Evolutionary conservation across 2,888 invertebrate species (phyloP), one percentile per base, ranked within the genome.

Genomic region (Anthoptus insignis): DNA sequence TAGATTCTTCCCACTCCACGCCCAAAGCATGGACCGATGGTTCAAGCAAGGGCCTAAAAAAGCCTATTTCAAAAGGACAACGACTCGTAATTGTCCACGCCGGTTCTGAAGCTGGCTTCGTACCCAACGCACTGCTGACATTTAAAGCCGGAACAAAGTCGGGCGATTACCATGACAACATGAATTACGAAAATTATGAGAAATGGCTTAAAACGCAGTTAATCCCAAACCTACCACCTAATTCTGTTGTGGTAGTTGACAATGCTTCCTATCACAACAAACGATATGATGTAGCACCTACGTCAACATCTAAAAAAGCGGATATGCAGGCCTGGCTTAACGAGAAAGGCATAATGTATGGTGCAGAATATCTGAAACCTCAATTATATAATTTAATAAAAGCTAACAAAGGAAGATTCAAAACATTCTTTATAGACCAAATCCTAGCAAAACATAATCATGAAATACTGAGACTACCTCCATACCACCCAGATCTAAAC

Each of bases 211-310:
- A 32, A 63, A 70, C 53, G 1, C 68, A 77, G 56, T 37, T 80
- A 8, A 52, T 78, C 2, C 74, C 76, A 11, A 76, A 76, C 60
- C 60, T 78, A 13, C 64, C 71, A n/a, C 65, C 59, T 5, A 70
- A 59, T 24, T 64, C 71, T 2, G 69, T 74, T 1, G 56, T 74
- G 11, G 72, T 75, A 13, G 53, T 74, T 7, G 70, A 72, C 42
- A 73, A 78, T 66, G 76, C 74, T 7, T 56, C 76, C 1, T 78
- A 76, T 64, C 75, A 79, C 56, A 76, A 76, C 53, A 70, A 68
- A 59, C 50, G 67, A 58, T 49, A 16, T 14, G 69, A 73, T 50
- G 14, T 11, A 6, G 59, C 66, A 19, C 72, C 73, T 7, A 69
- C 54, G 0, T 65, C 73, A 2, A 72, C 64, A 57, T 22, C 67